phyloP scores from a whole-genome alignment of 2,888 invertebrate genomes.

The Drosophila anomalata region DNA sequence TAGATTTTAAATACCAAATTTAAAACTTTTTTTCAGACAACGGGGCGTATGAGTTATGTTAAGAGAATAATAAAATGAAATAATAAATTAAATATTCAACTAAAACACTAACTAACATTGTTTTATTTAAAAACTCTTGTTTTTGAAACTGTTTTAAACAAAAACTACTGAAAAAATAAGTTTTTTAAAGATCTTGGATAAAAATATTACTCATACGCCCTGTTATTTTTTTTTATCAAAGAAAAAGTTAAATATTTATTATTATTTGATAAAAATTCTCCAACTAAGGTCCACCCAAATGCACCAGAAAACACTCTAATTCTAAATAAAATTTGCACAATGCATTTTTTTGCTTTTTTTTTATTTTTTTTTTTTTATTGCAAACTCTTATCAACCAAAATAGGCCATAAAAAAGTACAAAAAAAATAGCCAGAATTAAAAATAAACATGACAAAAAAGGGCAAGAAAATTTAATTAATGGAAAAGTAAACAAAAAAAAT shows the following conservation, averaged over 20 bases:
- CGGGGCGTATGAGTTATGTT: neutral
- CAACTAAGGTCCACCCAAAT: conserved; percentile 18
- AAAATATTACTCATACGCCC: neutral
- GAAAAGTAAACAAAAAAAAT: conserved; percentile 25
- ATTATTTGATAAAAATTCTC: neutral
- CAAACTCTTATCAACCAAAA: conserved; percentile 14
- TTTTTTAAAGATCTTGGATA: too few relatives aligned
- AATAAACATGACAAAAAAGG: neutral
- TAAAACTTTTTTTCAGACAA: neutral
- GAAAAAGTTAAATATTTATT: neutral
- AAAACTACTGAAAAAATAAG: too few relatives aligned
- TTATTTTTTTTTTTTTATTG: neutral
- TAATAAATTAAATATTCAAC: too few relatives aligned
- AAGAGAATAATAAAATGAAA: too few relatives aligned
- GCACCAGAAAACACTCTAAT: neutral
- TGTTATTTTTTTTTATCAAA: neutral
- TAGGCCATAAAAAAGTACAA: neutral
- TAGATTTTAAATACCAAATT: too few relatives aligned
- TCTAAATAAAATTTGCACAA: conserved; percentile 23
- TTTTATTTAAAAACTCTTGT: too few relatives aligned
- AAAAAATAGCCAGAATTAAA: neutral
- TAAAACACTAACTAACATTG: too few relatives aligned
- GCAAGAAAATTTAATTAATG: conserved; percentile 14
- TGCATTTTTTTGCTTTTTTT: conserved; percentile 14
- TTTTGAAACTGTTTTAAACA: too few relatives aligned